phyloP scores from a whole-genome alignment of 2,888 invertebrate species.

The Andrena bicolor region DNA sequence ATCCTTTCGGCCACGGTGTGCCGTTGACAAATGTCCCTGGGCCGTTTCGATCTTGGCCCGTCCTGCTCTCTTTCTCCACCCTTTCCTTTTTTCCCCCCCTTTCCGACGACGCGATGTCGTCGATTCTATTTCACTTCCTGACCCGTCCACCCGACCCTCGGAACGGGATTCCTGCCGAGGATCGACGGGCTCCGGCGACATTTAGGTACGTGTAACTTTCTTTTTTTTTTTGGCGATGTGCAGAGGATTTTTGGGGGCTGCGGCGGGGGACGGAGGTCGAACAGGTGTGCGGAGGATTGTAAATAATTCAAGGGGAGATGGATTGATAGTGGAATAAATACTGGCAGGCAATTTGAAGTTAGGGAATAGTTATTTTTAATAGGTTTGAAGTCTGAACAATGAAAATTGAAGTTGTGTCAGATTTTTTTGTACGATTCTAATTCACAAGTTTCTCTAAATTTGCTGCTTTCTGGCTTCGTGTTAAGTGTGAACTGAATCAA shows the following conservation, averaged over 20 bases:
- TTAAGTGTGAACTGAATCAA: no score
- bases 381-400: no score
- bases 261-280: neutral
- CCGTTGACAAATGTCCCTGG: conserved; percentile 66
- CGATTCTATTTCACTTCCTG: conserved; percentile 19
- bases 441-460: no score
- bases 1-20: conserved; percentile 40
- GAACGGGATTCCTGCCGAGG: neutral
- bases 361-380: no score
- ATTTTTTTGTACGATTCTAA: no score
- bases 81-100: neutral
- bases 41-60: conserved; percentile 36
- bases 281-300: neutral
- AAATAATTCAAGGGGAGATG: no score
- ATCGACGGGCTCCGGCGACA: neutral
- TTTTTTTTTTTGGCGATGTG: neutral
- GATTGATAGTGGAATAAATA: no score
- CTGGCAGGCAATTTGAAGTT: no score
- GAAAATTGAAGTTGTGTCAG: no score
- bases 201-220: neutral
- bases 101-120: neutral
- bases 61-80: neutral
- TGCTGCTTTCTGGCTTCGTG: no score
- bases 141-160: neutral
- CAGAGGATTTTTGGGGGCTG: neutral